Conservation (phyloP, 2,797 vertebrate genomes). For the Margarornis squamiger region DNA sequence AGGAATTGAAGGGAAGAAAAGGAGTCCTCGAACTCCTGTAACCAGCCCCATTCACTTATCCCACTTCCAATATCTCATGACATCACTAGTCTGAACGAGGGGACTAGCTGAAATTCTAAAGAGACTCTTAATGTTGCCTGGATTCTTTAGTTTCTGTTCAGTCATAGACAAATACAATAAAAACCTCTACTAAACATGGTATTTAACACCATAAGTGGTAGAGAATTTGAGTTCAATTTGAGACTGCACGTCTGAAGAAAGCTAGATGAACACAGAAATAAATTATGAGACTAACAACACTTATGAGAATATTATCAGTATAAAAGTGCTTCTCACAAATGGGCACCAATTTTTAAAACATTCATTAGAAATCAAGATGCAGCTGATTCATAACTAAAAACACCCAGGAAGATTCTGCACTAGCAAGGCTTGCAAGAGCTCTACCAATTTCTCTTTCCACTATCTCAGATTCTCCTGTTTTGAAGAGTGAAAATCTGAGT, state of each 20-base stretch:
- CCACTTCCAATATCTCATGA: not conserved
- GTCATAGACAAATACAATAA: constrained; percentile 17
- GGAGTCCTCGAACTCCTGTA: not conserved
- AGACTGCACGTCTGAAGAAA: not conserved
- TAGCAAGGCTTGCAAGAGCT: not conserved
- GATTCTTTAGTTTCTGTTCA: not conserved
- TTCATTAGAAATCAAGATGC: not conserved
- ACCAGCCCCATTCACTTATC: not conserved
- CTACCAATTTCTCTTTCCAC: not conserved
- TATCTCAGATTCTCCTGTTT: not conserved
- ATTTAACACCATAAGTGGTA: not conserved
- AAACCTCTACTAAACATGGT: constrained; percentile 6
- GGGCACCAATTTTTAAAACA: not conserved
- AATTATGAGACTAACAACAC: not conserved
- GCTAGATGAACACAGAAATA: not conserved
- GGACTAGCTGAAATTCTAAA: constrained; percentile 3
- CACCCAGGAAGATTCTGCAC: not conserved
- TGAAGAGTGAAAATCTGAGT: not conserved
- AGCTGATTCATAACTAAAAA: not conserved
- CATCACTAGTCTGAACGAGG: not conserved
- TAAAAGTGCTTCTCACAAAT: not conserved
- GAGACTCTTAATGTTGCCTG: not conserved
- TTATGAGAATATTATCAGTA: not conserved
- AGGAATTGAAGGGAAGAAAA: not conserved
- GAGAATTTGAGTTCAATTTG: not conserved